Conservation (phyloP, 2,888 invertebrate species). For the Keiferia lycopersicella region DNA sequence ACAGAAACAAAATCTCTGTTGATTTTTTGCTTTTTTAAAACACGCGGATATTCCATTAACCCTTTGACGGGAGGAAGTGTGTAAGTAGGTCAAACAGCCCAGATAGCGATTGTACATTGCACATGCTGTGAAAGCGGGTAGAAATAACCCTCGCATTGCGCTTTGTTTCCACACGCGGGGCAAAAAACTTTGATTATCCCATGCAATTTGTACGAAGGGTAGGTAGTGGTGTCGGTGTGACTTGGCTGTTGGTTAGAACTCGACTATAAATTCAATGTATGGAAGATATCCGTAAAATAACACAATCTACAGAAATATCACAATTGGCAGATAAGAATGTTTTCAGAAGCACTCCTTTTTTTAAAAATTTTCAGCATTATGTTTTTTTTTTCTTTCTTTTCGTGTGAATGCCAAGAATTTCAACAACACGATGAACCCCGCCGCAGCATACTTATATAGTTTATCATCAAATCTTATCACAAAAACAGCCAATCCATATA, state of each 20-base stretch:
- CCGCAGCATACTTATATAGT: no score
- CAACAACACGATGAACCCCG: no score
- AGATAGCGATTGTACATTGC: constrained; percentile 66
- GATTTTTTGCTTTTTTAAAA: constrained; percentile 53
- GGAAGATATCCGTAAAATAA: neutral
- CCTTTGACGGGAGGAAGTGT: constrained; percentile 76
- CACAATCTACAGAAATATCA: no score
- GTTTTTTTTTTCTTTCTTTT: no score
- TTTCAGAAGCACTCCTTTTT: no score
- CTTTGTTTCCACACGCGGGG: constrained; percentile 65
- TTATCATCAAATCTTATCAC: neutral
- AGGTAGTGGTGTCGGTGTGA: constrained; percentile 41
- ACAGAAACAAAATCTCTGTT: constrained; percentile 50
- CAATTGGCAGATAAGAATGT: no score
- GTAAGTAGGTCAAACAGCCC: constrained; percentile 73
- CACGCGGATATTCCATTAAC: constrained; percentile 73
- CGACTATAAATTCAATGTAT: neutral
- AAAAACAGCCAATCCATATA: constrained; percentile 2
- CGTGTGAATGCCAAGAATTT: no score
- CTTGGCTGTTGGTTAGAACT: constrained; percentile 42
- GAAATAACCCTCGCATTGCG: constrained; percentile 70
- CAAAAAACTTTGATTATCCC: constrained; percentile 74
- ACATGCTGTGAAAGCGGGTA: constrained; percentile 79
- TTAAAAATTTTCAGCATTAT: no score
- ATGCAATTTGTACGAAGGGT: constrained; percentile 73